Conservation (phyloP, 2,113 vertebrate species). For the Mobula birostris region DNA sequence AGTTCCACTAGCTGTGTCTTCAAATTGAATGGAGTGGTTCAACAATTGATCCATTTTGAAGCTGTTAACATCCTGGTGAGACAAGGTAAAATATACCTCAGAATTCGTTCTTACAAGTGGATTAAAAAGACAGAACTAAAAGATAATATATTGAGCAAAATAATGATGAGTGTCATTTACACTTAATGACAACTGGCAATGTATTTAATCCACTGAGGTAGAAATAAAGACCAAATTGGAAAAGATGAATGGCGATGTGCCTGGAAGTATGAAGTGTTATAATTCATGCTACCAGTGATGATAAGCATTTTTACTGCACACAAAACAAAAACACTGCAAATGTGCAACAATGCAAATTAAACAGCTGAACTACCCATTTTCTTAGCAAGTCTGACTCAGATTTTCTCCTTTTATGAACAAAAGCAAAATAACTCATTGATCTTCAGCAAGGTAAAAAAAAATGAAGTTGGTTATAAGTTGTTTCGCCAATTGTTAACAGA, state of each 20-base stretch:
- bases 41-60: neutral
- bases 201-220: constrained; percentile 16
- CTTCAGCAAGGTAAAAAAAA: neutral
- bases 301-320: neutral
- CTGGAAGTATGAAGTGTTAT: neutral
- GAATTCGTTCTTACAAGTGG: neutral
- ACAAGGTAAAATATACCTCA: neutral
- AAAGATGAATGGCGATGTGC: constrained; percentile 5
- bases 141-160: neutral
- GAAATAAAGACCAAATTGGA: constrained; percentile 25
- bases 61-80: neutral
- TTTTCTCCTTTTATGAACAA: neutral
- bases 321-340: neutral
- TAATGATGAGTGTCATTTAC: neutral
- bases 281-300: neutral
- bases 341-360: neutral
- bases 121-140: neutral
- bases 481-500: neutral
- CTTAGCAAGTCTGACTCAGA: neutral
- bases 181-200: constrained; percentile 22
- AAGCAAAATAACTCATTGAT: neutral
- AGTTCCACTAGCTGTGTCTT: neutral
- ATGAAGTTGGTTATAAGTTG: neutral
- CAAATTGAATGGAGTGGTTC: no score
- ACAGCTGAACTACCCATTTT: neutral